A percentile compares a stretch with the other conserved stretches of the same genome.
Conservation (phyloP, 1,140 invertebrate genomes). For the Telenomus remus region DNA sequence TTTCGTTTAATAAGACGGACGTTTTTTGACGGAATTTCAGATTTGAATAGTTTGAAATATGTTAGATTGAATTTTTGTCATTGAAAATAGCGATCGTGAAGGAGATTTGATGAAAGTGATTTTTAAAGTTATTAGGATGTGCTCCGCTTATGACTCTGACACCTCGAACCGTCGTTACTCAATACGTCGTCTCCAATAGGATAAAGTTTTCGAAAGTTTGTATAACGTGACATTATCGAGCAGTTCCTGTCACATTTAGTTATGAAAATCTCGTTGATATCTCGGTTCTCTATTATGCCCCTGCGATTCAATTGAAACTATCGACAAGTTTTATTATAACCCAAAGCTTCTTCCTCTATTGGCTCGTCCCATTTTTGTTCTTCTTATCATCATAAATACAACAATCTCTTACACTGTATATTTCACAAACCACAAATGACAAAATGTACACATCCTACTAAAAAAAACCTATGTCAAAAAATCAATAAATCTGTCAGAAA, state of each 20-base stretch:
- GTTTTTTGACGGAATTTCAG: too few relatives aligned
- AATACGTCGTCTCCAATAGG: conserved; percentile 42
- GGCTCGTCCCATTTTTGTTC: too few relatives aligned
- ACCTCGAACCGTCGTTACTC: conserved; percentile 40
- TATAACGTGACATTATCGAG: conserved; percentile 35
- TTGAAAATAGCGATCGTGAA: conserved; percentile 25
- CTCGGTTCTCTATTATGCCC: conserved; percentile 5
- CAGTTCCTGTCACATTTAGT: conserved; percentile 36
- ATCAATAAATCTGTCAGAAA: too few relatives aligned
- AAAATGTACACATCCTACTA: too few relatives aligned
- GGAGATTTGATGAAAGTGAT: conserved; percentile 32
- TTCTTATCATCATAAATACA: background rate
- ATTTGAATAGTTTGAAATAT: too few relatives aligned
- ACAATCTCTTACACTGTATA: background rate
- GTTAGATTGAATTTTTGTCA: background rate
- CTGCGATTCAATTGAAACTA: conserved; percentile 12
- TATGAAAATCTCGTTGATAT: conserved; percentile 29
- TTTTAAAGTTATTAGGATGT: conserved; percentile 31
- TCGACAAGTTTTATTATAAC: conserved; percentile 7
- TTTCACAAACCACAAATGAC: too few relatives aligned
- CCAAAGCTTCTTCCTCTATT: too few relatives aligned
- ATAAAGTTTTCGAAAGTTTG: conserved; percentile 47
- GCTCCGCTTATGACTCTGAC: conserved; percentile 26
- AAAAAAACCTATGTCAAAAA: too few relatives aligned
- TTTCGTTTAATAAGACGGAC: too few relatives aligned